Conservation (phyloP, 2,113 vertebrate genomes). For the Ctenodactylus gundi region DNA sequence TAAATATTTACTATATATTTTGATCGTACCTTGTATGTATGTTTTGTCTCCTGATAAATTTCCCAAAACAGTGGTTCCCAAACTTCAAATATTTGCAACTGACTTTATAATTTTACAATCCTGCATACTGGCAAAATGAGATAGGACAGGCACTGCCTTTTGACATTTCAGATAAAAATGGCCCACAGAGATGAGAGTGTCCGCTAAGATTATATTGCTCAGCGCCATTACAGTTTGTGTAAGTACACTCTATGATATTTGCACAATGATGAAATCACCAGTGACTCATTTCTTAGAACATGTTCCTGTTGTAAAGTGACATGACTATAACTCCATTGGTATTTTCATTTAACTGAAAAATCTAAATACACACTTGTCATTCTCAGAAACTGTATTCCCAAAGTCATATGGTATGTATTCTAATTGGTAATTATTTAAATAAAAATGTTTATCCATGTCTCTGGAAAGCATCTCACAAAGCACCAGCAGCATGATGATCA, state of each 20-base stretch:
- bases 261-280: not conserved
- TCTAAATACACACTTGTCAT: not conserved
- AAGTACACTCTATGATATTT: not conserved
- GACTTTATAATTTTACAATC: not conserved
- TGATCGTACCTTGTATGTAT: too few relatives aligned
- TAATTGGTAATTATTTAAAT: not conserved
- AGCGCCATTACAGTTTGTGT: not conserved
- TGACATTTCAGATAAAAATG: not conserved
- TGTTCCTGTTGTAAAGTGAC: not conserved
- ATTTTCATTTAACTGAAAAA: conserved; percentile 17
- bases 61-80: not conserved
- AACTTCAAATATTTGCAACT: not conserved
- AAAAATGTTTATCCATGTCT: not conserved
- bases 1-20: too few relatives aligned
- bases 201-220: not conserved
- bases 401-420: not conserved
- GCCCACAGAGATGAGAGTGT: not conserved
- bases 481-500: not conserved
- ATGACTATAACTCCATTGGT: not conserved
- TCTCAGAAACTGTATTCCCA: not conserved
- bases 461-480: not conserved
- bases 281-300: not conserved
- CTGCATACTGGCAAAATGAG: not conserved
- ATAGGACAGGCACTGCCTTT: too few relatives aligned
- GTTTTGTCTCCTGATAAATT: not conserved